Base-by-base conservation (phyloP, 1,140 invertebrate species). In the Capitella teleta region DNA sequence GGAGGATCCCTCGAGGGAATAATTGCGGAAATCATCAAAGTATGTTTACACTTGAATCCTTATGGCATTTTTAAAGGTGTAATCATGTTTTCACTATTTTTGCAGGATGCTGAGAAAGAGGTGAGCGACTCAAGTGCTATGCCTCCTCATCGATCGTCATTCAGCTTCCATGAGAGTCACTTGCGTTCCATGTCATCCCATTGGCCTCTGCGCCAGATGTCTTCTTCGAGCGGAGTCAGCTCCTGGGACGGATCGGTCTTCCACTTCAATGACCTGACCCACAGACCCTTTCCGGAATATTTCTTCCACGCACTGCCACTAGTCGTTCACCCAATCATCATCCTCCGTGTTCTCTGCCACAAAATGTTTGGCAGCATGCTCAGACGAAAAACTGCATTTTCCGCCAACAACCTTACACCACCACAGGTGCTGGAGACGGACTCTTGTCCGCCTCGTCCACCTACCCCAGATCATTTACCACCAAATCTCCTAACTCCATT, bases 301-400 rank as follows among this genome's bases (percentile, higher is more conserved):
- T 51, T 70, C 0, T 56, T 70, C 18, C 57, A 62, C 37, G 62
- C 62, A n/a, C 49, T 79, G 36, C 77, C 79, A 1, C 67, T 75
- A 48, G 62, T 79, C 14, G 66, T 80, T 25, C 77, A 78, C 57
- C 79, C 80, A 0, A 63, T 80, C 4, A 78, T 82, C 14, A 65
- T 81, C 8, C 60, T 82, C 12, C 65, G 80, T 8, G 66, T 82
- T 3, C 66, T 81, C 19, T 72, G 78, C 40, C 79, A 82, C 60
- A 72, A 78, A 40, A 66, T 81, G 18, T 76, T 76, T 56, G 64
- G 68, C 10, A 64, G 64, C 28, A 26, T 52, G 54, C 28, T 57
- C 23, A 43, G 50, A 28, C 47, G 36, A 19, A 43, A 48, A 38
- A 38, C 40, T 1, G 52, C 51, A 10, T 30, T 28, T 36, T 48